Evolutionary conservation across 2,113 vertebrate genomes (phyloP), one percentile per base, ranked within the genome.

Genomic region (Tauraco erythrolophus): DNA sequence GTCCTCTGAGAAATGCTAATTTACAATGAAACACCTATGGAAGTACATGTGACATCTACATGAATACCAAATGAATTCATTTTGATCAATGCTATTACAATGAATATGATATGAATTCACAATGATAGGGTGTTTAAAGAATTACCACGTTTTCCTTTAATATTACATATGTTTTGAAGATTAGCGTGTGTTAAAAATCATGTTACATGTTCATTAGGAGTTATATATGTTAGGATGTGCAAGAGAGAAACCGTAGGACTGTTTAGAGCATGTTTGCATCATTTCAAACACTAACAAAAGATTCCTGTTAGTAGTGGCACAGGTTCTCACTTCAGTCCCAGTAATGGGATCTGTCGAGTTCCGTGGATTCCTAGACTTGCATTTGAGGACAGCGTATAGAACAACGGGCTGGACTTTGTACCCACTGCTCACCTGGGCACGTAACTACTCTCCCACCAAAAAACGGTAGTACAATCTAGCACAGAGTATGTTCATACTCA

Each of bases 1-100:
- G 98, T 98, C 98, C 98, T 98, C 97, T 98, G 98, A 98, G 98
- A 98, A 98, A 98, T 98, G 98, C 98, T 98, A 98, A 98, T 98
- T 98, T 98, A 98, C 98, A 98, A 85, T 97, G 98, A 98, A 98
- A 98, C 98, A 98, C 98, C 98, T 98, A 98, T 98, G 98, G 98
- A 98, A 98, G 97, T 97, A 97, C 97, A 97, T 98, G 98, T 98
- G 98, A 98, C 98, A 98, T 98, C 98, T 98, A 98, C 98, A 98
- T 98, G 98, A 98, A 98, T 98, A 98, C 97, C 97, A 98, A 98
- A 98, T 98, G 98, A 98, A 98, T 98, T 98, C 98, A 98, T 98
- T 98, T 98, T 98, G 98, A 98, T 98, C 98, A 98, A 98, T 98
- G 98, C 98, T 98, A 97, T 98, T 98, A 97, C 97, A 97, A 98